These are phyloP conservation scores for Eupithecia subumbrata DNA, from an alignment of 2,888 invertebrate species.

Conservation along the genomic window DNA sequence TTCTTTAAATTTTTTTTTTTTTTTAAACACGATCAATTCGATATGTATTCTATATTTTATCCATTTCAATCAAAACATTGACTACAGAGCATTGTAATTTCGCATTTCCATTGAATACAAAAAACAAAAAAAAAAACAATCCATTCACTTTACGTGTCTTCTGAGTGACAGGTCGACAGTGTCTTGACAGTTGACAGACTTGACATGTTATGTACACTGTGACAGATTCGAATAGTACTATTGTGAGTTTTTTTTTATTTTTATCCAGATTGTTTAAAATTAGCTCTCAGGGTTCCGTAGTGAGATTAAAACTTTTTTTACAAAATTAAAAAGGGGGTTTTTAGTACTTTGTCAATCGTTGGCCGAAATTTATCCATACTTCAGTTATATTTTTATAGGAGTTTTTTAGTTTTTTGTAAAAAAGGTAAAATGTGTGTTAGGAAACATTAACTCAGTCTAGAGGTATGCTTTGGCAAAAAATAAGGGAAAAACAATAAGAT, in stretches of 20 bases:
- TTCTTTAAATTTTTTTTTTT: not conserved
- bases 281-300: not conserved
- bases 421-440: too few species aligned
- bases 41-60: not conserved
- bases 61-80: conserved; percentile 9
- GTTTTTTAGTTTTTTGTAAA: too few species aligned
- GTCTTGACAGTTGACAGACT: conserved; percentile 16
- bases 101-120: conserved; percentile 23
- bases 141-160: conserved; percentile 22
- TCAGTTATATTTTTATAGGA: too few species aligned
- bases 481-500: not conserved
- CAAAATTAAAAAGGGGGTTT: not conserved
- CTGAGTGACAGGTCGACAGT: conserved; percentile 13
- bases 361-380: too few species aligned
- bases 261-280: not conserved
- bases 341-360: not conserved
- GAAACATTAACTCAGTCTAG: too few species aligned
- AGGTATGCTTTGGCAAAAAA: too few species aligned
- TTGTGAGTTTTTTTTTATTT: not conserved
- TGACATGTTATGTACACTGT: not conserved
- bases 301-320: not conserved
- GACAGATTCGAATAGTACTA: not conserved
- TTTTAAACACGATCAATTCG: not conserved
- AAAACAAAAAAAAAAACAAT: conserved; percentile 14
- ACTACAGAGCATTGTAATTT: conserved; percentile 14